Evolutionary conservation across 2,797 vertebrate species (phyloP).

Genomic region (Silurus aristotelis): DNA sequence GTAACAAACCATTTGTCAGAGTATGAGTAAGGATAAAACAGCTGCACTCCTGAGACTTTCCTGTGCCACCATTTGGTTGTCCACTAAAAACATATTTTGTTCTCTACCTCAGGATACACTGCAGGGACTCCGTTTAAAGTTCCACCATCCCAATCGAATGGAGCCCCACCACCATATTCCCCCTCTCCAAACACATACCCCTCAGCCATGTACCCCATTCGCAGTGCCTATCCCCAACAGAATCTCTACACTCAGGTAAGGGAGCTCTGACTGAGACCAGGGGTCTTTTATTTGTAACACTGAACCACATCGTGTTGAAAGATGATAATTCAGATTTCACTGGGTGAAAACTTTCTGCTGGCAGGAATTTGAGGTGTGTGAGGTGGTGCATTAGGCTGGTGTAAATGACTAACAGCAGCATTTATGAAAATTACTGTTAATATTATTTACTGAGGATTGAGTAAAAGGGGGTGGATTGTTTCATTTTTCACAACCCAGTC

Average conservation of each 20-base stretch:
- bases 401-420: neutral
- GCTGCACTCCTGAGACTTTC: too few relatives aligned
- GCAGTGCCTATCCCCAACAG: conserved; percentile 99
- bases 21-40: too few relatives aligned
- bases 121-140: conserved; percentile 95
- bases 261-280: neutral
- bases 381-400: neutral
- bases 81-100: neutral
- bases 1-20: too few relatives aligned
- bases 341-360: neutral
- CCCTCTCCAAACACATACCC: conserved; percentile 93
- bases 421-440: neutral
- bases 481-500: neutral
- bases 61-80: neutral
- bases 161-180: conserved; percentile 94
- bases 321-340: neutral
- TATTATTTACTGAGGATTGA: neutral
- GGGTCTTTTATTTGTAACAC: neutral
- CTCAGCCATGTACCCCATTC: conserved; percentile 97
- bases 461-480: neutral
- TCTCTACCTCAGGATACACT: conserved; percentile 83
- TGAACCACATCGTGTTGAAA: neutral
- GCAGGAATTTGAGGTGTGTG: neutral
- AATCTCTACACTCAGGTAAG: conserved; percentile 96
- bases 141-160: conserved; percentile 93